Percentiles rank a stretch among this genome's conserved stretches.
These are phyloP conservation scores for Ephialtes manifestator DNA, from an alignment of 2,888 invertebrate genomes.

Conservation along the genomic window DNA sequence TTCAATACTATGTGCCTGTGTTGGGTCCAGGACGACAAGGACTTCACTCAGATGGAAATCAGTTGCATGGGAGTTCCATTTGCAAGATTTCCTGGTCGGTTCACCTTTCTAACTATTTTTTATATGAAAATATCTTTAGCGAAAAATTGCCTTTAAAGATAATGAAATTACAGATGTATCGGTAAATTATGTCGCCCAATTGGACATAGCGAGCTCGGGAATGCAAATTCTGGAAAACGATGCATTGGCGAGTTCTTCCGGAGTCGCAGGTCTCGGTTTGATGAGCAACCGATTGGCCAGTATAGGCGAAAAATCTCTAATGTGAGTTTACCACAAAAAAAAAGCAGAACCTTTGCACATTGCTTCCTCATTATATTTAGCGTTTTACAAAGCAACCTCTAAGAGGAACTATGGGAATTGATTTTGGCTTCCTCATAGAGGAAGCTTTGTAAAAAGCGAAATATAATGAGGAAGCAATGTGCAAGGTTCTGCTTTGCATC, in stretches of 20 bases:
- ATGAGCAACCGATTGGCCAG: conserved; percentile 94
- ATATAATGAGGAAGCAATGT: too few species aligned
- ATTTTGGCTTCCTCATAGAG: too few species aligned
- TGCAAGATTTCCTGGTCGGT: conserved; percentile 90
- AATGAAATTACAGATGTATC: conserved; percentile 91
- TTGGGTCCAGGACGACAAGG: conserved; percentile 88
- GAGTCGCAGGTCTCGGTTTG: conserved; percentile 93
- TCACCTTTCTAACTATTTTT: neutral
- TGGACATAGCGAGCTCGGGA: conserved; percentile 94
- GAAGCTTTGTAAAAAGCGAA: too few species aligned
- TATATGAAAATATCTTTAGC: neutral
- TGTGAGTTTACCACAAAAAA: conserved; percentile 89
- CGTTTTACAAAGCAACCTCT: too few species aligned
- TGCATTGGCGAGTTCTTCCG: conserved; percentile 88
- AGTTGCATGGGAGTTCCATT: conserved; percentile 91
- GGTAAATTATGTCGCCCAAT: conserved; percentile 92
- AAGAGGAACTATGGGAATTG: too few species aligned
- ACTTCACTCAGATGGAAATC: conserved; percentile 87
- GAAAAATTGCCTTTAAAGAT: neutral
- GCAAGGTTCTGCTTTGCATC: too few species aligned
- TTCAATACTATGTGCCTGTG: conserved; percentile 92
- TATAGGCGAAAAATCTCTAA: conserved; percentile 93
- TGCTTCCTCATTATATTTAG: too few species aligned
- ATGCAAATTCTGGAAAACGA: conserved; percentile 93
- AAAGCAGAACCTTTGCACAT: too few species aligned